A percentile compares a stretch with the other conserved stretches of the same genome.
These are phyloP conservation scores for Thamnophis sirtalis DNA, from an alignment of 2,113 vertebrate species.

Conservation along the genomic window DNA sequence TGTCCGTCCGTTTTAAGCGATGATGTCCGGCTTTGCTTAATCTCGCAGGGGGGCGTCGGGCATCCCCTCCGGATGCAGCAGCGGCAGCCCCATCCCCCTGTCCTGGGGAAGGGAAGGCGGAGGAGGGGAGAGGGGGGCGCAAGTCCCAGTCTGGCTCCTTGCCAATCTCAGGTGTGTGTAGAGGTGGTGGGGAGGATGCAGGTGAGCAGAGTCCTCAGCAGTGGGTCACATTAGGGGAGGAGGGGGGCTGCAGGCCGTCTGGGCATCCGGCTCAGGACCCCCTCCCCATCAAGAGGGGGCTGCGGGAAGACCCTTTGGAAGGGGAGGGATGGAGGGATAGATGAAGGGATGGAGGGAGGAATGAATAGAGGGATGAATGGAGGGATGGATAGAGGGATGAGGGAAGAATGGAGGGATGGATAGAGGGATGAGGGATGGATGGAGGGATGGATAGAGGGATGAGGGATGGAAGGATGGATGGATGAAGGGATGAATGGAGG, in stretches of 20 bases:
- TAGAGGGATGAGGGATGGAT: background rate
- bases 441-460: background rate
- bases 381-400: background rate
- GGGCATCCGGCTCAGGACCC: background rate
- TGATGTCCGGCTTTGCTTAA: conserved; percentile 35
- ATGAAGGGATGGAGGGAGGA: background rate
- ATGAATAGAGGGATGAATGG: background rate
- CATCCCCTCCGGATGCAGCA: background rate
- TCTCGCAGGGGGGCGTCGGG: background rate
- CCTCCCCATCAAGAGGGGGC: background rate
- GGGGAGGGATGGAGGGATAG: too few species aligned
- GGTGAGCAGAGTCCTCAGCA: background rate
- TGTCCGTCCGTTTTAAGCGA: conserved; percentile 12
- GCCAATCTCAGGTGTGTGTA: background rate
- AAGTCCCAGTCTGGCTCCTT: background rate
- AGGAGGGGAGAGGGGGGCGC: too few species aligned
- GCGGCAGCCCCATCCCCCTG: background rate
- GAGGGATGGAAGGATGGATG: too few species aligned
- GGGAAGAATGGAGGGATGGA: too few species aligned
- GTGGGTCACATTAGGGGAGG: background rate
- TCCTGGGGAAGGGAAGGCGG: background rate
- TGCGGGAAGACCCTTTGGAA: background rate
- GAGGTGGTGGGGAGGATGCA: fast-evolving
- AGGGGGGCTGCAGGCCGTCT: background rate
- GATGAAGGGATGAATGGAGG: background rate